These are phyloP conservation scores for Antheraea yamamai DNA, from an alignment of 2,888 invertebrate species.

Conservation along the genomic window DNA sequence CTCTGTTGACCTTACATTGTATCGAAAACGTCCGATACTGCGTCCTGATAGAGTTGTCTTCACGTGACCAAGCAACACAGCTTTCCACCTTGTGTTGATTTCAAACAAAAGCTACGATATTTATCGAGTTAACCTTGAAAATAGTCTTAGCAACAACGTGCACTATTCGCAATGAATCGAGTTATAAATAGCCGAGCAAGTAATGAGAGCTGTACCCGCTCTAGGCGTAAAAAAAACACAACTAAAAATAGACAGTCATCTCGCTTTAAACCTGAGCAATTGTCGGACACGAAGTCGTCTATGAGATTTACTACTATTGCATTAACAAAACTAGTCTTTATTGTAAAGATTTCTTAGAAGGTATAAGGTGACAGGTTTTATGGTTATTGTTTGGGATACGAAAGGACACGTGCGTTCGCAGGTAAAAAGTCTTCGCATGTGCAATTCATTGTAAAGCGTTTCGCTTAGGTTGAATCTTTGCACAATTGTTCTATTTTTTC, in stretches of 20 bases:
- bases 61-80: slow-evolving; percentile 63
- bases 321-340: slow-evolving; percentile 25
- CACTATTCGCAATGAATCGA: slow-evolving; percentile 22
- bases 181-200: slow-evolving; percentile 28
- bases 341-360: slow-evolving; percentile 9
- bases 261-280: slow-evolving; percentile 53
- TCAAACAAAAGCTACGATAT: neutral
- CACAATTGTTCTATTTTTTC: slow-evolving; percentile 69
- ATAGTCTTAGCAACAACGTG: slow-evolving; percentile 24
- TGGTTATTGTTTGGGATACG: slow-evolving; percentile 64
- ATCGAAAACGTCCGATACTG: slow-evolving; percentile 64
- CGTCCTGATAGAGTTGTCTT: slow-evolving; percentile 67
- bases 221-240: slow-evolving; percentile 41
- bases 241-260: slow-evolving; percentile 46
- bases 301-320: slow-evolving; percentile 41
- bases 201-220: slow-evolving; percentile 10
- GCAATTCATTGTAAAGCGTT: slow-evolving; percentile 73
- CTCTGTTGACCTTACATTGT: slow-evolving; percentile 73
- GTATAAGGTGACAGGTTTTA: slow-evolving; percentile 36
- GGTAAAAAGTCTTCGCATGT: slow-evolving; percentile 72
- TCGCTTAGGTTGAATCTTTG: slow-evolving; percentile 61
- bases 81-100: slow-evolving; percentile 13
- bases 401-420: slow-evolving; percentile 79
- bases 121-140: slow-evolving; percentile 10
- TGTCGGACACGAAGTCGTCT: slow-evolving; percentile 56